Evolutionary conservation across 2,113 vertebrate genomes (phyloP).

Genomic region (Pomatostomus ruficeps): DNA sequence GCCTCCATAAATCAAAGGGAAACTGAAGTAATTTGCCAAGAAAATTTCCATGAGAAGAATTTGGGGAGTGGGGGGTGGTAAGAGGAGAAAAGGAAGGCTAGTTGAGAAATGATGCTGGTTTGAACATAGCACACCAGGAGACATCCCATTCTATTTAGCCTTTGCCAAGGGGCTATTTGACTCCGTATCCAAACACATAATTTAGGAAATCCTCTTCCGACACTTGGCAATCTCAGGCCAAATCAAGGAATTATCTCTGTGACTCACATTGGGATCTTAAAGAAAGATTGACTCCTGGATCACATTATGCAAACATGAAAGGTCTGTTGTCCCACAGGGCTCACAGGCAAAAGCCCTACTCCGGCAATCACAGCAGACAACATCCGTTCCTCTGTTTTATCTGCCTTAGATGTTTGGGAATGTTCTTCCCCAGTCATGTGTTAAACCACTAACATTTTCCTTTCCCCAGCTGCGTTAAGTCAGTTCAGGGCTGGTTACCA

Average conservation of each 20-base stretch:
- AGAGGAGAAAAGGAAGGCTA: neutral
- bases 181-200: neutral
- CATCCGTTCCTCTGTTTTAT: neutral
- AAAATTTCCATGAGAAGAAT: neutral
- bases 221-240: neutral
- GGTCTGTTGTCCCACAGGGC: neutral
- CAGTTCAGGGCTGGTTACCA: neutral
- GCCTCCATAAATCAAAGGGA: neutral
- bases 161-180: neutral
- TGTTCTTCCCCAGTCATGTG: neutral
- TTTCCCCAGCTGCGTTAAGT: neutral
- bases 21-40: neutral
- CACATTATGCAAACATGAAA: neutral
- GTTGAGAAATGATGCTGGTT: neutral
- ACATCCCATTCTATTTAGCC: neutral
- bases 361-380: neutral
- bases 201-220: neutral
- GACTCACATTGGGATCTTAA: neutral
- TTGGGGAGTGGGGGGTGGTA: fast-evolving
- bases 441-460: neutral
- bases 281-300: neutral
- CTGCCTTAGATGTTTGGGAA: neutral
- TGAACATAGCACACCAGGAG: neutral
- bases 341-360: neutral
- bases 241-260: neutral